Percentiles rank a stretch among this genome's conserved stretches.
Evolutionary conservation across 2,888 invertebrate genomes (phyloP).

Genomic region (Oscheius onirici): DNA sequence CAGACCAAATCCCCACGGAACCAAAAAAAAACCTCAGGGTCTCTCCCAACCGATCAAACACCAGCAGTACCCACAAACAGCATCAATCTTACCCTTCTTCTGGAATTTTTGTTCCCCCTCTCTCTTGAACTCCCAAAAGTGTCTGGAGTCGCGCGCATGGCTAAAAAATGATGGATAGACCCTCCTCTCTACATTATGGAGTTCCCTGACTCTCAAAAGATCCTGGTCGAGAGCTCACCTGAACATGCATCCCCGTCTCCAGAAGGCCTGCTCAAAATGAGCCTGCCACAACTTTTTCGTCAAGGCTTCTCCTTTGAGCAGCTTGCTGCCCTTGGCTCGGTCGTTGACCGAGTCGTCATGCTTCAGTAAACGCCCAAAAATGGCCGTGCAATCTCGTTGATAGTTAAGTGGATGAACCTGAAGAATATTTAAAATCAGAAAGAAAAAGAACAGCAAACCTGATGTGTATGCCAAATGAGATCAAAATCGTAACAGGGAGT

Average conservation of each 20-base stretch:
- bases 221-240: constrained; percentile 41
- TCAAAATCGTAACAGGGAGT: constrained; percentile 76
- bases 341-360: constrained; percentile 75
- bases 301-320: constrained; percentile 72
- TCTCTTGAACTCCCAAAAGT: background rate
- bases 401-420: constrained; percentile 68
- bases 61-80: too few relatives aligned
- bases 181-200: background rate
- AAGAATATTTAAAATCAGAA: background rate
- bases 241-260: constrained; percentile 74
- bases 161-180: background rate
- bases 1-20: background rate
- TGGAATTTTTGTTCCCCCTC: background rate
- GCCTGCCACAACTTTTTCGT: constrained; percentile 74
- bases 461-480: constrained; percentile 75
- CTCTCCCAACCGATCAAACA: background rate
- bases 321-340: constrained; percentile 73
- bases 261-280: constrained; percentile 73
- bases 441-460: constrained; percentile 61
- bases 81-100: background rate
- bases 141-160: too few relatives aligned
- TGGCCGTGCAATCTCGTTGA: constrained; percentile 65
- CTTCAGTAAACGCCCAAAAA: constrained; percentile 72
- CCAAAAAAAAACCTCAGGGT: background rate
- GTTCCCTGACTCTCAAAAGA: background rate